phyloP scores from a whole-genome alignment of 1,140 invertebrate species.

The Lanistes nyassanus region DNA sequence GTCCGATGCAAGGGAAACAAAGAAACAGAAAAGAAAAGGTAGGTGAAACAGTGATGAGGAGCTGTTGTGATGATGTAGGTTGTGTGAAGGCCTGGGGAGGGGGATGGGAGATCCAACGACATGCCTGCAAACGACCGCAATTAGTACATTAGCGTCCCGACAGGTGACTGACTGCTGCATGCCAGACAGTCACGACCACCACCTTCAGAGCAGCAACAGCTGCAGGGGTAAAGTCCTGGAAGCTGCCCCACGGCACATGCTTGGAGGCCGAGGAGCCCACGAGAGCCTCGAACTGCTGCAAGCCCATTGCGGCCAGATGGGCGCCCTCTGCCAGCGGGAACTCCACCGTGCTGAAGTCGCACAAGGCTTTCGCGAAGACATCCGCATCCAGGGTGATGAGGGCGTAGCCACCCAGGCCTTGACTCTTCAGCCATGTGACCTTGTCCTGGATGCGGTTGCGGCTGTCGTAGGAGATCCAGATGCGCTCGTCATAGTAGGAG shows the following conservation, averaged over 20 bases:
- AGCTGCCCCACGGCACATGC: background rate
- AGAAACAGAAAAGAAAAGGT: no score
- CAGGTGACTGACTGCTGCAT: no score
- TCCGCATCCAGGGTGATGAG: background rate
- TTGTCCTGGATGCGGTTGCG: background rate
- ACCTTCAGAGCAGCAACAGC: no score
- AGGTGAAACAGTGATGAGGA: no score
- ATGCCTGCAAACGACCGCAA: no score
- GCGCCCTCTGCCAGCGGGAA: background rate
- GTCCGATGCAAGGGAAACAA: no score
- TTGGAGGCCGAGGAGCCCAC: background rate
- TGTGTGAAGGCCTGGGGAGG: no score
- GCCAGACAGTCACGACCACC: no score
- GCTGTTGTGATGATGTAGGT: no score
- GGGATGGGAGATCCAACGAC: no score
- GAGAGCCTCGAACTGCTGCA: background rate
- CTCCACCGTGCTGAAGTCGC: background rate
- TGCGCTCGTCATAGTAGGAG: background rate
- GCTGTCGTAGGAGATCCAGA: slow-evolving; percentile 2
- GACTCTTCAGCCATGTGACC: background rate
- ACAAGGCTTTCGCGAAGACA: background rate
- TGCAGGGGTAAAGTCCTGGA: no score
- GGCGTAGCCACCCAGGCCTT: background rate
- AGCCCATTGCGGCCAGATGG: background rate
- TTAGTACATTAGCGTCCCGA: no score